Percentiles rank a stretch among this genome's conserved stretches.
Conservation (phyloP, 35 echinoderm and acorn worm species). For the Eucidaris tribuloides region DNA sequence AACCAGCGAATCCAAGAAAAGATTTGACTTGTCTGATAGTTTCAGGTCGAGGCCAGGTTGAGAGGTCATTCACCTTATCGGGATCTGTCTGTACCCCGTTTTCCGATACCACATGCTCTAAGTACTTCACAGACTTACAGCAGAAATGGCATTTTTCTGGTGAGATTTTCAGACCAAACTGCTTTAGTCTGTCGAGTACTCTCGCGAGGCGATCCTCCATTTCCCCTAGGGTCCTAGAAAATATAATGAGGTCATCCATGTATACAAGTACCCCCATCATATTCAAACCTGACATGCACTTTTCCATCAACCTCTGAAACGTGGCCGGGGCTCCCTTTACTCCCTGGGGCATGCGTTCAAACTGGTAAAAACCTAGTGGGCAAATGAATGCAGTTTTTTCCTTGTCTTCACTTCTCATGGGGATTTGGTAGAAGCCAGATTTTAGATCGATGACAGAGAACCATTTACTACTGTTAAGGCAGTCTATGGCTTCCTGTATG, state of each 20-base stretch:
- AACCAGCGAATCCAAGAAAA: slow-evolving; percentile 20
- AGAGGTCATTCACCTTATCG: not conserved
- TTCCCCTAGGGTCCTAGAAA: slow-evolving; percentile 31
- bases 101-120: slow-evolving; percentile 45
- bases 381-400: slow-evolving; percentile 36
- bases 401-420: slow-evolving; percentile 32
- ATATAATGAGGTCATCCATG: slow-evolving; percentile 71
- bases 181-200: slow-evolving; percentile 40
- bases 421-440: slow-evolving; percentile 57
- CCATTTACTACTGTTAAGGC: slow-evolving; percentile 27
- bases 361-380: not conserved
- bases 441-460: slow-evolving; percentile 61
- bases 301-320: slow-evolving; percentile 70
- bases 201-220: slow-evolving; percentile 15
- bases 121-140: slow-evolving; percentile 33
- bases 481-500: slow-evolving; percentile 44
- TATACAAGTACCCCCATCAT: slow-evolving; percentile 41
- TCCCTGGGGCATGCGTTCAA: slow-evolving; percentile 21
- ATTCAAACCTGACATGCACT: slow-evolving; percentile 29
- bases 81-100: slow-evolving; percentile 39
- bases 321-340: slow-evolving; percentile 58
- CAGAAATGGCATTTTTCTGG: slow-evolving; percentile 69
- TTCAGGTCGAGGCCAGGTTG: slow-evolving; percentile 1
- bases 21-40: not conserved
- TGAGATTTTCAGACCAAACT: slow-evolving; percentile 54